Conservation (phyloP, 1,140 invertebrate genomes). For the Philopotamus ludificatus region DNA sequence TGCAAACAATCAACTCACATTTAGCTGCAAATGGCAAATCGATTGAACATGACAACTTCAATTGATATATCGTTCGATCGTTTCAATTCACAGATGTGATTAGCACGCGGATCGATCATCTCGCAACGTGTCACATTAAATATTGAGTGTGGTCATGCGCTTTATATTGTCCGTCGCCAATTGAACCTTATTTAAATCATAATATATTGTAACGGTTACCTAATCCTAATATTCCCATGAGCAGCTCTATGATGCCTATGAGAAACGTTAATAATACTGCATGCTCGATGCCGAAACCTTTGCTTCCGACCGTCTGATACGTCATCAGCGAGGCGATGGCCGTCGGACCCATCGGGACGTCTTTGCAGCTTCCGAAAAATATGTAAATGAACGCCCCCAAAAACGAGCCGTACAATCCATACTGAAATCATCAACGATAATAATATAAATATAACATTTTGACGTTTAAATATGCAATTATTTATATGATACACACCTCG, state of each 20-base stretch:
- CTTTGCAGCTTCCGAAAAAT: constrained; percentile 85
- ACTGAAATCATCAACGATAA: constrained; percentile 55
- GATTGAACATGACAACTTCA: constrained; percentile 37
- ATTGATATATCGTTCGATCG: constrained; percentile 36
- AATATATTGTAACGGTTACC: constrained; percentile 63
- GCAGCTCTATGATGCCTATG: constrained; percentile 73
- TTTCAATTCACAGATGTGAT: background rate
- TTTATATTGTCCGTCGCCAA: background rate
- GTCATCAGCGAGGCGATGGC: constrained; percentile 82
- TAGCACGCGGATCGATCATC: background rate
- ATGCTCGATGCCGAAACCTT: constrained; percentile 61
- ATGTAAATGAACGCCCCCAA: constrained; percentile 89
- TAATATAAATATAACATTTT: background rate
- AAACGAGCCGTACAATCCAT: constrained; percentile 89
- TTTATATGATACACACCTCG: constrained; percentile 53
- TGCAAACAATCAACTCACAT: no score
- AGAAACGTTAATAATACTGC: constrained; percentile 81
- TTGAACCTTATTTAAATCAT: background rate
- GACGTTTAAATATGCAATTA: constrained; percentile 1
- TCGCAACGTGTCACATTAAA: background rate
- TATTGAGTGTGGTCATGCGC: background rate
- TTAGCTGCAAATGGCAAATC: no score
- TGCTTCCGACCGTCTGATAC: constrained; percentile 68
- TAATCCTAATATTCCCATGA: constrained; percentile 85
- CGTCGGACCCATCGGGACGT: constrained; percentile 85